Evolutionary conservation across 2,888 invertebrate species (phyloP), one percentile per base, ranked within the genome.

Genomic region (Zhengitettix transpicula): DNA sequence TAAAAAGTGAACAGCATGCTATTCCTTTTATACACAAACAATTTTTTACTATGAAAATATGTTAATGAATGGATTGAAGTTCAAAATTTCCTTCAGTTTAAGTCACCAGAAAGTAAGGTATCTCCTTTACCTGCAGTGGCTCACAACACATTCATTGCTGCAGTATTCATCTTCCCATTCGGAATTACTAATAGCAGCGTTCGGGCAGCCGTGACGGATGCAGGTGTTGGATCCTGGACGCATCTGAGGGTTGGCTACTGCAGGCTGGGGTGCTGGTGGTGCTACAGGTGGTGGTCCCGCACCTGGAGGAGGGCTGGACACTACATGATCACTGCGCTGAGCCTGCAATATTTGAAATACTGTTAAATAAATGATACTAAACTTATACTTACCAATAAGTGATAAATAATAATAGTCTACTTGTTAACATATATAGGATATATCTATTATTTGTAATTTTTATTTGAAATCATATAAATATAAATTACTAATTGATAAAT

Each of bases 101-200:
- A 47, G 47, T 9, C 12, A 47, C 12, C 14, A 47, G 47, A 5
- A 3, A n/a, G 12, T 47, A 47, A n/a, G 9, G n/a, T 47, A 15
- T 9, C 11, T 12, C 10, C 14, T 15, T 51, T 51, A 84, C 85
- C 92, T 87, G 84, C 95, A 95, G 75, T 96, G 95, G 73, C 87
- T 89, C 72, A 94, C 91, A 65, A 95, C 95, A 77, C 95, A 96
- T 75, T 95, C 93, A 75, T 93, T 94, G 75, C 93, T 92, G 79
- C 95, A 96, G 74, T 94, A 96, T 74, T 95, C 95, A 72, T 91
- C 91, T 74, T 95, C 95, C 95, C 95, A 95, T 75, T 93, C 93
- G 65, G 87, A 85, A 77, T 89, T 93, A 66, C 90, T 84, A 68
- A 93, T 85, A 65, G 94, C 92, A 54, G 85, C 85, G 76, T 95